Evolutionary conservation across 2,888 invertebrate genomes (phyloP).

Genomic region (Azorinus chamasolen): DNA sequence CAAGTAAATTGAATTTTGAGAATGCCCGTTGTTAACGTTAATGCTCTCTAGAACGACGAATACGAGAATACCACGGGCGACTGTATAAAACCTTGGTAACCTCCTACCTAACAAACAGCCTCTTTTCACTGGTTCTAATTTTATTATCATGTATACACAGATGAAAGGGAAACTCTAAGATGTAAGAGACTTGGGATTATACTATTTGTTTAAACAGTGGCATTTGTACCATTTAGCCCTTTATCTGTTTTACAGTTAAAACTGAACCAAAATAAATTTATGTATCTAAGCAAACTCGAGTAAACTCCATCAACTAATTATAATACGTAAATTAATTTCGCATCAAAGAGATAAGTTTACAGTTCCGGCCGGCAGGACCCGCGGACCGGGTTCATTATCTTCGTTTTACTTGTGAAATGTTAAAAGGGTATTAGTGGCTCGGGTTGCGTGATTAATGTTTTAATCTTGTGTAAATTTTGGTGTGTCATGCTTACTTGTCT

Average conservation of each 20-base stretch:
- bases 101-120: slow-evolving; percentile 36
- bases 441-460: slow-evolving; percentile 47
- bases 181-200: slow-evolving; percentile 54
- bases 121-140: slow-evolving; percentile 41
- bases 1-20: too few relatives aligned
- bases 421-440: slow-evolving; percentile 48
- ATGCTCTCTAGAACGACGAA: too few relatives aligned
- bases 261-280: slow-evolving; percentile 61
- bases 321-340: slow-evolving; percentile 7
- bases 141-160: slow-evolving; percentile 59
- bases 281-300: slow-evolving; percentile 52
- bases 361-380: too few relatives aligned
- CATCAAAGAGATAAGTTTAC: too few relatives aligned
- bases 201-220: slow-evolving; percentile 61
- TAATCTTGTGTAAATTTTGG: slow-evolving; percentile 56
- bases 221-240: slow-evolving; percentile 58
- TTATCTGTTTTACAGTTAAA: slow-evolving; percentile 61
- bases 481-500: slow-evolving; percentile 38
- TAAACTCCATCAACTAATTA: slow-evolving; percentile 8
- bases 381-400: not conserved
- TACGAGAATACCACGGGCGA: too few relatives aligned
- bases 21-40: too few relatives aligned
- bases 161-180: slow-evolving; percentile 60
- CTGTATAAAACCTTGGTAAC: slow-evolving; percentile 12
- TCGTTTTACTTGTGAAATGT: slow-evolving; percentile 51